phyloP scores from a whole-genome alignment of 2,888 invertebrate genomes.

The Drosophila borealis region DNA sequence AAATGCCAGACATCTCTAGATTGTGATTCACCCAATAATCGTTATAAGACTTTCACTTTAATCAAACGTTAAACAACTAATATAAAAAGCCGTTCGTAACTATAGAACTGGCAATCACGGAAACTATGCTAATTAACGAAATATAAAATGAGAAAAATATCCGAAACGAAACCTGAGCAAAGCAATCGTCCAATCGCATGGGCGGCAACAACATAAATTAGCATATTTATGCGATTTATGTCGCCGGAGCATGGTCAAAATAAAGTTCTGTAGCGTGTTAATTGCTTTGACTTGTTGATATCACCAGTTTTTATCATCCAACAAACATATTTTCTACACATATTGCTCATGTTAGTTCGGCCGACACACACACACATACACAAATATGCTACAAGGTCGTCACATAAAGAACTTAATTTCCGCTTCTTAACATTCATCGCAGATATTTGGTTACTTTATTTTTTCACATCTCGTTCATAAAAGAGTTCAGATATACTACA shows the following conservation, averaged over 20 bases:
- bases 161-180: constrained; percentile 40
- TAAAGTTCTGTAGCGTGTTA: constrained; percentile 55
- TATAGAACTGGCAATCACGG: constrained; percentile 19
- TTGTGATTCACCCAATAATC: background rate
- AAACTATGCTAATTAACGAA: constrained; percentile 48
- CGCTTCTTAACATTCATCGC: constrained; percentile 30
- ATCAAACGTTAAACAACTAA: constrained; percentile 1
- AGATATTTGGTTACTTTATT: constrained; percentile 5
- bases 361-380: background rate
- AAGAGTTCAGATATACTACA: background rate
- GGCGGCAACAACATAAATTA: constrained; percentile 60
- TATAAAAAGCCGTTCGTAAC: constrained; percentile 1
- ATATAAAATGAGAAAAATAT: constrained; percentile 27
- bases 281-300: constrained; percentile 50
- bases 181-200: constrained; percentile 33
- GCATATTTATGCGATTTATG: constrained; percentile 66
- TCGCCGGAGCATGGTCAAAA: constrained; percentile 49
- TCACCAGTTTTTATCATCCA: constrained; percentile 48
- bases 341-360: constrained; percentile 23
- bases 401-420: constrained; percentile 33
- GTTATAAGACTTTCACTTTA: constrained; percentile 46
- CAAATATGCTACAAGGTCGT: constrained; percentile 38
- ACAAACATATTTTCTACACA: constrained; percentile 35
- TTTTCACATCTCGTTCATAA: background rate
- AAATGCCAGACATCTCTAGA: background rate